Evolutionary conservation across 2,113 vertebrate genomes (phyloP), one percentile per base, ranked within the genome.

Genomic region (Panthera tigris): DNA sequence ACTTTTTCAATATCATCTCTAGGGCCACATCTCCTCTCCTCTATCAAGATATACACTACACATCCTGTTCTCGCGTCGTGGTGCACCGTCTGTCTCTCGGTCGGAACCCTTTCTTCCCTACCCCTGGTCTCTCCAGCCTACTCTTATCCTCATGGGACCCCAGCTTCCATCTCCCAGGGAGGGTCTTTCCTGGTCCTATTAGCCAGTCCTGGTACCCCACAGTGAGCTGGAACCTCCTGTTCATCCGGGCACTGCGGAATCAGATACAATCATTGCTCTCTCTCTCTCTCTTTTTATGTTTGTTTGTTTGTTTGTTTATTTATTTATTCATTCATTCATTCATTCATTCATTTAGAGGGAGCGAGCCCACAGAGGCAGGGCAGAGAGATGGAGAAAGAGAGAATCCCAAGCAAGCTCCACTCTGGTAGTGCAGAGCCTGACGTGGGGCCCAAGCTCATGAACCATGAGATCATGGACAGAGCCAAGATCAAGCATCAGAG

Each of bases 191-290:
- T 10, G 5, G 36, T 16, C 31, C 7, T 3, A 10, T 12, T 4
- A 8, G 31, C 7, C 73, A 71, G n/a, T n/a, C 80, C 41, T 55
- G n/a, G 33, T 18, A 39, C 15, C 8, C 79, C 5, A 19, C 23
- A 19, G 23, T 4, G 16, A 27, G 2, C 33, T 5, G 41, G 50
- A 0, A 3, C 31, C n/a, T 33, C 19, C 48, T 2, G n/a, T 6
- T 31, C 50, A 13, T n/a, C 14, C 10, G 7, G 3, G 27, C 55
- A 14, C 11, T 45, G 23, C 41, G 11, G 41, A 52, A 10, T 23
- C 31, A 57, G 31, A 19, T 29, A 27, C 69, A 7, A 13, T 16
- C 41, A 65, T 39, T 50, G 33, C 19, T 57, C 55, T 57, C 19
- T 61, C 57, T 23, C 19, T 2, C 57, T 61, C 57, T 61, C 21